Base-by-base conservation (phyloP, 2,797 vertebrate genomes). In the Lindbergichthys nudifrons region DNA sequence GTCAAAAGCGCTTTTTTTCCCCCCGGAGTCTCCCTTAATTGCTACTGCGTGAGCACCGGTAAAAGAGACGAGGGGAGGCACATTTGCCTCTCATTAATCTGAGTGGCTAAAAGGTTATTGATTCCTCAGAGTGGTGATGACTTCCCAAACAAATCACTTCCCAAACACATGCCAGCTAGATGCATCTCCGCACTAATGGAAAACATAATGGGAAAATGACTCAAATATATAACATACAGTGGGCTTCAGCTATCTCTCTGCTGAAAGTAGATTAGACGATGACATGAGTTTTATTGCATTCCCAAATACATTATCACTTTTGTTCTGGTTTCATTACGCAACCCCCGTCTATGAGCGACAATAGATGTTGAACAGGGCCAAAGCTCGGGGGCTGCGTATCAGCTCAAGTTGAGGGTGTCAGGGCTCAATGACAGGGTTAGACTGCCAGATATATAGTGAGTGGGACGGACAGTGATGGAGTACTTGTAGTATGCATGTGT, bases 51-150 rank as follows among this genome's bases (percentile, higher is more conserved):
- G 82, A 70, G 79, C 77, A 84, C 82, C 62, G 73, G 88, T 89
- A 87, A 91, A 88, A 89, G 85, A 92, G 87, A 91, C 64, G 65
- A 86, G 88, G 82, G 84, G 65, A 83, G 82, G 88, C 83, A 81
- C 92, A 94, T 94, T 93, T 94, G 91, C 91, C 89, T 94, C 84
- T 94, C 93, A 91, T 94, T 92, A 90, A 90, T 94, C 91, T 91
- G 88, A 93, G 89, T 90, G 85, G 92, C 91, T 94, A 94, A 94
- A 92, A 94, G 94, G 92, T 92, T 94, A 94, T 94, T 94, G 94
- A 94, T 94, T 93, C 87, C 85, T 87, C 79, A 26, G 84, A 90
- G 88, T 88, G 83, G 88, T 89, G 91, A 92, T 87, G 91, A 93
- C 91, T 92, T 94, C 88, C 89, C 90, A 93, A 93, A 93, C 92